Conservation (phyloP, 2,113 vertebrate species). For the Microcebus ravelobensis region DNA sequence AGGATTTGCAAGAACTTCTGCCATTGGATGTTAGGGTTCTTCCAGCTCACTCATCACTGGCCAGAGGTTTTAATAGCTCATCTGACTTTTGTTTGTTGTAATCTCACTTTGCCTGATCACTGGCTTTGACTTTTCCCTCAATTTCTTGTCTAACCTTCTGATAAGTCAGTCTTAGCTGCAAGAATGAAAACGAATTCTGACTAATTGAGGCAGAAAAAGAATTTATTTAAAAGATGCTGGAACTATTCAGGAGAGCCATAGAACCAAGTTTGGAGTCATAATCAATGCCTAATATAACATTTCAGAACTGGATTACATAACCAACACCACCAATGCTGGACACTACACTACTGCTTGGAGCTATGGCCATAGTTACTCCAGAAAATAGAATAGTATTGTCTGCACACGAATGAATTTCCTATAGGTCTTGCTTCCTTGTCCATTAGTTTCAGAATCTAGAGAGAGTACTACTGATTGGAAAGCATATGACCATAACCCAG, state of each 20-base stretch:
- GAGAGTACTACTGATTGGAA: not conserved
- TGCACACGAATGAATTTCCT: slow-evolving; percentile 3
- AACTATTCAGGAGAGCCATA: not conserved
- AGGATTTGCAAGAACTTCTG: not conserved
- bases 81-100: slow-evolving; percentile 20
- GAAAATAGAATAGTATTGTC: not conserved
- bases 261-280: slow-evolving; percentile 1
- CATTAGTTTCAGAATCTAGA: slow-evolving; percentile 43
- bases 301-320: not conserved
- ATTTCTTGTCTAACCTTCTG: not conserved
- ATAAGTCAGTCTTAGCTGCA: not conserved
- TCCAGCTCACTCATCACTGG: not conserved
- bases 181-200: slow-evolving; percentile 29
- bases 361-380: not conserved
- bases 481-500: not conserved
- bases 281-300: not conserved
- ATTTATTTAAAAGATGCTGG: slow-evolving; percentile 1
- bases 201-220: not conserved
- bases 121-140: slow-evolving; percentile 28
- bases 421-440: not conserved
- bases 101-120: not conserved
- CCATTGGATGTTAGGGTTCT: not conserved
- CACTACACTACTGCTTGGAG: not conserved
- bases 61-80: not conserved
- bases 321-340: not conserved